These are phyloP conservation scores for Cochlearius cochlearius DNA, from an alignment of 2,113 vertebrate species.

Conservation along the genomic window DNA sequence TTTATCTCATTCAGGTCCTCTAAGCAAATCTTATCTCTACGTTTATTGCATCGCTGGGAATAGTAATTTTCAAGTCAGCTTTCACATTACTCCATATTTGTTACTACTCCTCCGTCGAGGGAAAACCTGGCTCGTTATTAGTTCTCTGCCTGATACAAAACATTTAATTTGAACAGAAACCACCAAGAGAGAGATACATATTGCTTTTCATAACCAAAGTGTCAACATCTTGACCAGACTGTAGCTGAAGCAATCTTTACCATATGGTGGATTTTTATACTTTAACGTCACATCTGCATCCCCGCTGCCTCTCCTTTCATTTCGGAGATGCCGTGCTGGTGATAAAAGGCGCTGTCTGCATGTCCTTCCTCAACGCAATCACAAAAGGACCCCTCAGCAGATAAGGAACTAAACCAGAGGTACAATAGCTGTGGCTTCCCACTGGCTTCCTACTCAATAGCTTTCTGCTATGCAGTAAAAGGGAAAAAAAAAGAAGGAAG, in stretches of 20 bases:
- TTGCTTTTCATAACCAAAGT: slow-evolving; percentile 75
- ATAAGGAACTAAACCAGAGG: slow-evolving; percentile 58
- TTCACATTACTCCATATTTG: slow-evolving; percentile 77
- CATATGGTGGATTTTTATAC: slow-evolving; percentile 71
- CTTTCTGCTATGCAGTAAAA: slow-evolving; percentile 17
- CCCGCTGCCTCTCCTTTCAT: slow-evolving; percentile 60
- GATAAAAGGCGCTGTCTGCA: slow-evolving; percentile 48
- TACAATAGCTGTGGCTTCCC: slow-evolving; percentile 64
- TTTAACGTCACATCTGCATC: slow-evolving; percentile 55
- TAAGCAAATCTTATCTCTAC: slow-evolving; percentile 69
- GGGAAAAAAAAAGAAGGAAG: neutral
- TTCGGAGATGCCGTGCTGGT: slow-evolving; percentile 33
- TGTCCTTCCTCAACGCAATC: slow-evolving; percentile 57
- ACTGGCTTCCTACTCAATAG: slow-evolving; percentile 60
- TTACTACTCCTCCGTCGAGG: slow-evolving; percentile 64
- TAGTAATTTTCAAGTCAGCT: slow-evolving; percentile 76
- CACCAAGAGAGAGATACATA: slow-evolving; percentile 73
- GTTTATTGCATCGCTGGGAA: slow-evolving; percentile 75
- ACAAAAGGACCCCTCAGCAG: slow-evolving; percentile 62
- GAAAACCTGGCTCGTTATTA: slow-evolving; percentile 75
- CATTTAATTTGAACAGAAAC: slow-evolving; percentile 80
- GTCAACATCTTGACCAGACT: slow-evolving; percentile 70
- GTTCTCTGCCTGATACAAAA: slow-evolving; percentile 74
- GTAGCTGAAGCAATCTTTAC: slow-evolving; percentile 67
- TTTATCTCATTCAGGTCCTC: slow-evolving; percentile 71